Evolutionary conservation across 2,797 vertebrate genomes (phyloP), one percentile per base, ranked within the genome.

Genomic region (Myoxocephalus aenaeus): DNA sequence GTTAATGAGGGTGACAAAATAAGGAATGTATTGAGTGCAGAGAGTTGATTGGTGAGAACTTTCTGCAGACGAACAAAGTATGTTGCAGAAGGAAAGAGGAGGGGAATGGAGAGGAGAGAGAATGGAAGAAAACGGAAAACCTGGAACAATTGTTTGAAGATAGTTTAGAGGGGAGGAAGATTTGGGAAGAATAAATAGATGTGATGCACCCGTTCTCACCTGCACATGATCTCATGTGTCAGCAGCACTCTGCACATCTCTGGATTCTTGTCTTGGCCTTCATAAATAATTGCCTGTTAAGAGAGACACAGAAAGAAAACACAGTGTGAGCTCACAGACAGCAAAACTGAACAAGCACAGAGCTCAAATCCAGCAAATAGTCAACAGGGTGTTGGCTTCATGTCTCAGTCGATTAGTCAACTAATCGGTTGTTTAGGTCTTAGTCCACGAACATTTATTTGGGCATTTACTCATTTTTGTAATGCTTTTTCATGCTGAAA

Each of bases 191-290:
- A 59, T 25, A 68, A 20, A 27, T 29, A 63, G 57, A 62, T 17
- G n/a, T 58, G 68, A 82, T 59, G 77, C 34, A 64, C 51, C 17
- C 27, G 5, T 62, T 84, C 92, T 91, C 81, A 95, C 95, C 98
- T 99, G 97, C 98, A 99, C 98, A 99, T 99, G 95, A 99, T 99
- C 95, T 99, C 98, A 36, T 99, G 98, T 70, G 98, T 99, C 93
- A 99, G 96, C 86, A 99, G 94, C 85, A 99, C 98, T 93, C 98
- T 94, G 90, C 98, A 99, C 98, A 99, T 99, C 96, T 99, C 98
- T 9, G 98, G 98, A 90, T 99, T 99, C 94, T 99, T 99, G 94
- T 99, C 98, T 94, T 99, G 98, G 89, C 98, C 98, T 96, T 99
- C 98, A 65, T 99, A 99, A 73, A 99, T 48, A 73, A 99, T 99